Evolutionary conservation across 2,113 vertebrate genomes (phyloP), one percentile per base, ranked within the genome.

Genomic region (Pipra filicauda): DNA sequence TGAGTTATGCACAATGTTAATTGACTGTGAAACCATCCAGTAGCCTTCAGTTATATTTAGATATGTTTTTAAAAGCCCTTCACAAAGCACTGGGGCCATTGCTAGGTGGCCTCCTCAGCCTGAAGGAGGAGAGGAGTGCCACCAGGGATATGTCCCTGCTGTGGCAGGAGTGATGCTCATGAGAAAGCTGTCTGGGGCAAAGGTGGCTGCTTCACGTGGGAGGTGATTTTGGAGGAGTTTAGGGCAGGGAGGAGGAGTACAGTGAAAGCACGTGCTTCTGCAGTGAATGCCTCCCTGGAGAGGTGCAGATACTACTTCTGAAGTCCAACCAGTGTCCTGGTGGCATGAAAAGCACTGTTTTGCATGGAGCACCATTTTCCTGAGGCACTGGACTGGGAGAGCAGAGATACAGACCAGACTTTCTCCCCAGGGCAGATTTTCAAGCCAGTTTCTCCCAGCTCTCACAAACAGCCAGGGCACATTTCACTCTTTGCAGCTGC

Each of bases 1-100:
- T 54, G 90, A 96, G 80, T 91, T 92, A 88, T 83, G 75, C 91
- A 74, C 61, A 30, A 21, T 41, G 87, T 77, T 91, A 94, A 82
- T 57, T 67, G 51, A 78, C 74, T 81, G 73, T 41, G 52, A 65
- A 87, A 76, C 48, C 33, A 49, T 41, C 48, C n/a, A 23, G 54
- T 69, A 82, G 54, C n/a, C 57, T 89, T 57, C 62, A 35, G 49
- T 54, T 94, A 37, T 54, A 39, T 95, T 90, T 69, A 59, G 91
- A 27, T 76, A 33, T 52, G 49, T 91, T 73, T 76, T 77, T 28
- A 51, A 85, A 93, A 89, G 62, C 72, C 41, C 71, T 87, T 69
- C 48, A 51, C 44, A 62, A 61, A 70, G 61, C 3, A 4, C 52
- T 69, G 54, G 21, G 80, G 5, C 54, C 75, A 48, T 5, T 1